Base-by-base conservation (phyloP, 2,113 vertebrate species). In the Saguinus imperator region DNA sequence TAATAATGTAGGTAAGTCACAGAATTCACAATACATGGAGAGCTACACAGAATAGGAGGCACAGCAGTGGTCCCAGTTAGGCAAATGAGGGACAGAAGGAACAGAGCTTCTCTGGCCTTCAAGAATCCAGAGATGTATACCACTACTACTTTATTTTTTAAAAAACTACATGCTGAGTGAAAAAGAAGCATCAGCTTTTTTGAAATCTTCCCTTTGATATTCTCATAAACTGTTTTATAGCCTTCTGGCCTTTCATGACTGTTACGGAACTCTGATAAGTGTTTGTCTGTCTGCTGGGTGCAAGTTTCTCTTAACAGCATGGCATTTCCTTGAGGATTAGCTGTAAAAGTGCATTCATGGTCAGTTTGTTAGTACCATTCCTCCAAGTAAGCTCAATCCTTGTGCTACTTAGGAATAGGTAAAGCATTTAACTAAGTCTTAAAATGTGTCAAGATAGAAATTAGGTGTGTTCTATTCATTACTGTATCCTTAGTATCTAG, bases 401-500 rank as follows among this genome's bases (percentile, higher is more conserved):
- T 83, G 45, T 17, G 37, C 20, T 91, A 32, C 64, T 95, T 85
- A 94, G n/a, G 52, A 61, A 58, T 57, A 68, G 17, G 21, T 57
- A 50, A 93, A 91, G 7, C 12, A 18, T 52, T 94, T 55, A 87
- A 23, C 37, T 61, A 84, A 95, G 27, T 29, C 81, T 27, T 40
- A 77, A 94, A 45, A 52, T 35, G 2, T 16, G 48, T 76, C 50
- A 87, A 70, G 32, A 55, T n/a, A 95, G 23, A 68, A 90, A 75
- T 61, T 25, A 5, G 50, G 55, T 85, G 23, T 91, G 17, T 61
- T 88, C 89, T 84, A 91, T 80, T 73, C 48, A 72, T 81, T 94
- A 72, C 18, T 58, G 12, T 20, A 87, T 37, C 3, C 20, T 17
- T 93, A 37, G 61, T 70, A 64, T 25, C 9, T 48, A 73, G 29